Evolutionary conservation across 2,888 invertebrate species (phyloP), one percentile per base, ranked within the genome.

Genomic region (Trachelus tabidus): DNA sequence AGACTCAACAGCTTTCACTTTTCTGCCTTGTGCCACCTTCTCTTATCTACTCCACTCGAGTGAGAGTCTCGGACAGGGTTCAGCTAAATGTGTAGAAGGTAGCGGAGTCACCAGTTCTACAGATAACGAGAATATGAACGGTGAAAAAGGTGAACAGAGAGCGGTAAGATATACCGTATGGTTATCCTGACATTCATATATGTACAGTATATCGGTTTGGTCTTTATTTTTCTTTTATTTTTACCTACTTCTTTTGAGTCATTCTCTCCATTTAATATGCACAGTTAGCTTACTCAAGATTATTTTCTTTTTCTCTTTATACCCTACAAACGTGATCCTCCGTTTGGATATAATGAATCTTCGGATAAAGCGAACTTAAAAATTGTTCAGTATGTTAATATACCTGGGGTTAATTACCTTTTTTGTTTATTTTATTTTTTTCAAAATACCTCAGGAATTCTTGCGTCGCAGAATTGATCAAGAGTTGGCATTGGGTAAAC

Each of bases 1-100:
- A 87, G 87, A 88, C 87, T 87, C 88, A 86, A 84, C 73, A 83
- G 87, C 89, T 89, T 89, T 89, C 89, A 89, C 89, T 89, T 89
- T 88, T 88, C 87, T 84, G 85, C 83, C 83, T 79, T 80, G 33
- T 23, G 31, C 34, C 71, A 33, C 34, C 71, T 31, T 71, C 71
- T 56, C 56, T 56, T 56, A 56, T 56, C 56, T 56, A 56, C 56
- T 56, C 2, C 9, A 23, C 56, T 56, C 56, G 2, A 56, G 56
- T 56, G 56, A 9, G 56, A 56, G 56, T 56, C 56, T 56, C 56
- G 23, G 56, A 56, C 56, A 56, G 56, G 56, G 23, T 56, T 56
- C 56, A 56, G 56, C 56, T 56, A 56, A 56, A 56, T 56, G 56
- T 56, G 23, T 56, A 56, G 56, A 56, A 56, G 56, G 56, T 56